phyloP scores from a whole-genome alignment of 2,113 vertebrate genomes.

The Coptodon bakossiorum region DNA sequence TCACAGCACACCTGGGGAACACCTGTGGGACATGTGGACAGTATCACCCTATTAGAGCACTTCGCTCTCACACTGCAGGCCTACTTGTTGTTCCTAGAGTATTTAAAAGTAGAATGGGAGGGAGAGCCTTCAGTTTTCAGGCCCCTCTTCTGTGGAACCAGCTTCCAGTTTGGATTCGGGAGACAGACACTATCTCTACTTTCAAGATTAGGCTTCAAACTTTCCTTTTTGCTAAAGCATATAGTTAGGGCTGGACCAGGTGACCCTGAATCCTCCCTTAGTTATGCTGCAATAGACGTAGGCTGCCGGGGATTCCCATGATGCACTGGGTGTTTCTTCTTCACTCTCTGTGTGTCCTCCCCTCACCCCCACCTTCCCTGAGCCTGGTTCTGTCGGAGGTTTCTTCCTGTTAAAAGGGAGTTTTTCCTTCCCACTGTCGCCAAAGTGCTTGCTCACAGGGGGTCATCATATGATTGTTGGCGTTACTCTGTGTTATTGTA shows the following conservation, averaged over 20 bases:
- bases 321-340: neutral
- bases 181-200: neutral
- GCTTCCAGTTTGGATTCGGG: neutral
- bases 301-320: neutral
- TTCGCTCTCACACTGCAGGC: accelerated
- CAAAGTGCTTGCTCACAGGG: neutral
- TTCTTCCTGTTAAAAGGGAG: neutral
- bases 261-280: neutral
- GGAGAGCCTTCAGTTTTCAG: neutral
- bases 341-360: neutral
- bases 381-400: accelerated
- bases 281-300: accelerated
- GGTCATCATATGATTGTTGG: neutral
- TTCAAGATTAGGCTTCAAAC: accelerated
- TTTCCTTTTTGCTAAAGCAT: neutral
- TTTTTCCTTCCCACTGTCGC: neutral
- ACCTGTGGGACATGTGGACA: neutral
- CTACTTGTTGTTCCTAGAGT: neutral
- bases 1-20: neutral
- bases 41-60: accelerated
- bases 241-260: neutral
- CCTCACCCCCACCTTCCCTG: neutral
- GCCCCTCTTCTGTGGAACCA: neutral
- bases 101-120: neutral
- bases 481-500: neutral